Base-by-base conservation (phyloP, 2,113 vertebrate species). In the Ciconia boyciana region DNA sequence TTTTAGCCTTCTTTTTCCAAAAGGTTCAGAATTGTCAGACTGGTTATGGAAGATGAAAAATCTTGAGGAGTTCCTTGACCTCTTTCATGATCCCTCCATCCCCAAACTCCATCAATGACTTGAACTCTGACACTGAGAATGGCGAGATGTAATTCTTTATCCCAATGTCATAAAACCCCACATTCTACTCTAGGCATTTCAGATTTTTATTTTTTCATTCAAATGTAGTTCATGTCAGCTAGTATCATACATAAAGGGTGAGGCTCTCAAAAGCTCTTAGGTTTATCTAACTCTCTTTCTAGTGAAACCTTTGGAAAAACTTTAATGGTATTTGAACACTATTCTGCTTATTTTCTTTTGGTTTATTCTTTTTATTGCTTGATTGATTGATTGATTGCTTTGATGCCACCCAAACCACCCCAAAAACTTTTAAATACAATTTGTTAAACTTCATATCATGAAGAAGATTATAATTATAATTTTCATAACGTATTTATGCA, bases 31-130 rank as follows among this genome's bases (percentile, higher is more conserved):
- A 75, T 76, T 96, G 91, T 93, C 93, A 94, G 64, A 26, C 64
- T 84, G 15, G 52, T 91, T n/a, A 6, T 34, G 79, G 83, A 89
- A 94, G 83, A 89, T 79, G 74, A 94, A 92, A 96, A 94, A 87
- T 97, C 77, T 87, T 46, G 86, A 91, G 89, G 69, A 76, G 49
- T 76, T 96, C 69, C 69, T 93, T 96, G 96, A 96, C 95, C 92
- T 95, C n/a, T 68, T 87, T 87, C 87, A 39, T 72, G 91, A 94
- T 89, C 86, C 77, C 46, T 81, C 48, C 54, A 55, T 89, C 91
- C 94, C 94, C 76, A 95, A 96, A 96, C 89, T 95, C 92, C 93
- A 85, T 92, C 91, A 87, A 7, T 95, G 92, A 68, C 74, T 84
- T 95, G 94, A 97, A 94, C 95, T 94, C 66, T 97, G 94, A 87